Evolutionary conservation across 2,113 vertebrate species (phyloP).

Genomic region (Psettodes erumei): DNA sequence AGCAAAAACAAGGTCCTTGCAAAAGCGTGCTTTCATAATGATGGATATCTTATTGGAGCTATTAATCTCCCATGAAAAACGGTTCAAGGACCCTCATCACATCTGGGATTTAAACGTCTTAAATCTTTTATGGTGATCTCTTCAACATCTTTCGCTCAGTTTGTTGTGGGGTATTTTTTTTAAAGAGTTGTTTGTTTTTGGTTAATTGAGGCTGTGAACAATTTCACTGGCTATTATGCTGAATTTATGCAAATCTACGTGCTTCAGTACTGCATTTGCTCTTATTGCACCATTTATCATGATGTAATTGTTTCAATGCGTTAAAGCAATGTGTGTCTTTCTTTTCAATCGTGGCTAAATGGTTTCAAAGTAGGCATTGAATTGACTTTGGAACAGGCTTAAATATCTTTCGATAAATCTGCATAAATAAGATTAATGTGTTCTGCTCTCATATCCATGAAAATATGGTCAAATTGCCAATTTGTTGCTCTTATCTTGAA

Average conservation of each 20-base stretch:
- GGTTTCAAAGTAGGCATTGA: conserved; percentile 21
- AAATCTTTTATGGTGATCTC: conserved; percentile 10
- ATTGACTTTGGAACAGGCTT: conserved; percentile 1
- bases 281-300: not conserved
- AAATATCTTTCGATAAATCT: conserved; percentile 21
- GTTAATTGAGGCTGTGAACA: not conserved
- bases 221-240: not conserved
- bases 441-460: conserved; percentile 28
- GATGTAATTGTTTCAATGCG: not conserved
- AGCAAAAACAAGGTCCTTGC: conserved; percentile 20
- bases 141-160: not conserved
- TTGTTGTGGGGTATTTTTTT: conserved; percentile 7
- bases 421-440: conserved; percentile 32
- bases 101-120: conserved; percentile 22
- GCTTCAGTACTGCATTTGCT: not conserved
- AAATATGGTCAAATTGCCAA: conserved; percentile 50
- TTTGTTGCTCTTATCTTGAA: conserved; percentile 54
- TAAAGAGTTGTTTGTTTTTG: not conserved
- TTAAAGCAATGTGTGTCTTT: not conserved
- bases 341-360: conserved; percentile 3
- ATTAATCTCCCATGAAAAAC: conserved; percentile 28
- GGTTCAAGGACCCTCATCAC: conserved; percentile 19
- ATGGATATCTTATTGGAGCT: conserved; percentile 52
- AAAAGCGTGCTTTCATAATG: conserved; percentile 58
- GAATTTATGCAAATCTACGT: not conserved